Conservation (phyloP, 2,888 invertebrate genomes). For the Calephelis perditalis region DNA sequence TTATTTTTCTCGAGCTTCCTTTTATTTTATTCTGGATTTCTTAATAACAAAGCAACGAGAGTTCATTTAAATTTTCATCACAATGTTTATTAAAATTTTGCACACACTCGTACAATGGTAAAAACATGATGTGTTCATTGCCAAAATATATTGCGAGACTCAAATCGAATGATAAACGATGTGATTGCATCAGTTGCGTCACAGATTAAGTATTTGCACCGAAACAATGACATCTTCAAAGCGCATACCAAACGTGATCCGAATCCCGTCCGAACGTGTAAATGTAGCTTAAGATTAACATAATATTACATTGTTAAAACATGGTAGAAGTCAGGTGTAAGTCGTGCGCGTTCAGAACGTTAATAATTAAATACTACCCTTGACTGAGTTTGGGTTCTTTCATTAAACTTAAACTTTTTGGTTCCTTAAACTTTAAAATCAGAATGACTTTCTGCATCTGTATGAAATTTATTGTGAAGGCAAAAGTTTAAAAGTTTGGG, state of each 20-base stretch:
- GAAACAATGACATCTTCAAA: conserved; percentile 64
- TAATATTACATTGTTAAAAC: conserved; percentile 2
- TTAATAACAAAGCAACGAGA: too few species aligned
- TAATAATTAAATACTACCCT: too few species aligned
- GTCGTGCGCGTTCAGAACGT: not conserved
- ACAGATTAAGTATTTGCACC: conserved; percentile 65
- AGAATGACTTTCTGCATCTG: too few species aligned
- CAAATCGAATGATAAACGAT: conserved; percentile 42
- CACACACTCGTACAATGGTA: conserved; percentile 9
- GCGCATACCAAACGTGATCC: conserved; percentile 47
- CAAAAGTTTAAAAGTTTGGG: too few species aligned
- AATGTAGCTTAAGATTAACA: conserved; percentile 26
- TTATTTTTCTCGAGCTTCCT: too few species aligned
- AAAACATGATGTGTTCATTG: conserved; percentile 33
- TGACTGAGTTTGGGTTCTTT: too few species aligned
- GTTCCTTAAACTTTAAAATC: too few species aligned
- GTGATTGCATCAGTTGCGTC: conserved; percentile 54
- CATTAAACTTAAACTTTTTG: too few species aligned
- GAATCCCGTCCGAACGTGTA: conserved; percentile 38
- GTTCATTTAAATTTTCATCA: not conserved
- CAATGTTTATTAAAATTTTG: conserved; percentile 3
- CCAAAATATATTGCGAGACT: conserved; percentile 48
- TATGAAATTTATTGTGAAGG: too few species aligned
- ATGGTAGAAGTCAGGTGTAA: not conserved
- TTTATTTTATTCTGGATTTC: too few species aligned